Evolutionary conservation across 2,888 invertebrate species (phyloP).

Genomic region (Polydrusus cervinus): DNA sequence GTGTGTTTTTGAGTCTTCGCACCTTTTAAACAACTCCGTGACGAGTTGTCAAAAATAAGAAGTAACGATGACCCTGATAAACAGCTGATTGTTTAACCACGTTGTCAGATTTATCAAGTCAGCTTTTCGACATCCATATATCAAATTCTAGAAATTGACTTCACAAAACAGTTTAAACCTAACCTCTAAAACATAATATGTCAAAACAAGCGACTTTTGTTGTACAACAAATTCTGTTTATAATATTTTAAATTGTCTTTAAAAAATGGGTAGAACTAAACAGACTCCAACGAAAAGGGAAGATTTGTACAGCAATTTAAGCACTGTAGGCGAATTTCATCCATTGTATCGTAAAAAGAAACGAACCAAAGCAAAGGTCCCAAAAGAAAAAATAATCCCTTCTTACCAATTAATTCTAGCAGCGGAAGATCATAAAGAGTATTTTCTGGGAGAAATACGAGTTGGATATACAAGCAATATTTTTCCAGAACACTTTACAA

Average conservation of each 20-base stretch:
- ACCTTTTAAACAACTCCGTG: neutral
- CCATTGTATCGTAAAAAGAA: constrained; percentile 19
- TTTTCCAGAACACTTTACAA: constrained; percentile 61
- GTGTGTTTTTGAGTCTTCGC: constrained; percentile 6
- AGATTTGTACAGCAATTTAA: constrained; percentile 29
- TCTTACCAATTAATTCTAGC: constrained; percentile 47
- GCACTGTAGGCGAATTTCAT: constrained; percentile 43
- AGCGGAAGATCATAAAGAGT: constrained; percentile 53
- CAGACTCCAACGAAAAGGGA: constrained; percentile 49
- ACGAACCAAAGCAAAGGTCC: constrained; percentile 23
- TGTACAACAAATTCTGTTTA: no score
- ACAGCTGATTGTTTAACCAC: neutral
- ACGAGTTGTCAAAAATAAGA: constrained; percentile 12
- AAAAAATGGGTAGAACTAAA: constrained; percentile 54
- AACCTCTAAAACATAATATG: neutral
- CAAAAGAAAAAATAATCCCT: constrained; percentile 21
- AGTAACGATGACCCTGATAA: neutral
- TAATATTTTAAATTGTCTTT: neutral
- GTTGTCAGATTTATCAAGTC: neutral
- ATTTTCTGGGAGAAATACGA: constrained; percentile 61
- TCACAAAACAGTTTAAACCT: neutral
- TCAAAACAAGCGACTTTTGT: neutral
- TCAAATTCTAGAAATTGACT: neutral
- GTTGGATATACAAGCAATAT: constrained; percentile 63
- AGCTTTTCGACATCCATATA: constrained; percentile 3